A percentile compares a stretch with the other conserved stretches of the same genome.
These are phyloP conservation scores for Chaetophractus vellerosus DNA, from an alignment of 2,797 vertebrate genomes.

Conservation along the genomic window DNA sequence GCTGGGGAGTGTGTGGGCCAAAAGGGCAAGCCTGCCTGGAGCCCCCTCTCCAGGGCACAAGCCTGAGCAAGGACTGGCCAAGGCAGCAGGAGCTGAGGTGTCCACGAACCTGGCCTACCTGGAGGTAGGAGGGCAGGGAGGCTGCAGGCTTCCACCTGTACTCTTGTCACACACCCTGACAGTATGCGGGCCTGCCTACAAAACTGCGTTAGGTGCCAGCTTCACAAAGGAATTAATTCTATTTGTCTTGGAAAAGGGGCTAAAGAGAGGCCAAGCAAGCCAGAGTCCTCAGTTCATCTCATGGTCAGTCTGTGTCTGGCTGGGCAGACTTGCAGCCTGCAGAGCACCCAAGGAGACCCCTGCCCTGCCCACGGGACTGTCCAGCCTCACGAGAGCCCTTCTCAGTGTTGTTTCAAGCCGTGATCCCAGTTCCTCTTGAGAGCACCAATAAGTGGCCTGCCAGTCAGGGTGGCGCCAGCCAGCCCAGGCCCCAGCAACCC, in stretches of 20 bases:
- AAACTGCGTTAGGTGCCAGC: neutral
- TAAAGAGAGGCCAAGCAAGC: neutral
- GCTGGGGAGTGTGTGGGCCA: too few species aligned
- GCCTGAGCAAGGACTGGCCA: neutral
- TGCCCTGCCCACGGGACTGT: neutral
- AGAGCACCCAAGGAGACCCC: neutral
- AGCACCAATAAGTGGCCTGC: constrained; percentile 66
- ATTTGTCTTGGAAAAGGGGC: constrained; percentile 15
- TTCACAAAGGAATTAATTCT: neutral
- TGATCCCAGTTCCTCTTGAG: constrained; percentile 70
- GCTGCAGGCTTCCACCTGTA: neutral
- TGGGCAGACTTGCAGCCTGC: neutral
- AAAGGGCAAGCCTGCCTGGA: neutral
- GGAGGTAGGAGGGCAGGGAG: neutral
- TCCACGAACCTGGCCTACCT: neutral
- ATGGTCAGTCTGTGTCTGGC: neutral
- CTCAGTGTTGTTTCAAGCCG: constrained; percentile 81
- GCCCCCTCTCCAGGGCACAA: too few species aligned
- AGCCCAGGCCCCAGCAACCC: neutral
- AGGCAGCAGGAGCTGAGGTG: too few species aligned
- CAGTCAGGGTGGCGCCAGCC: constrained; percentile 78
- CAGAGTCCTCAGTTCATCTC: neutral
- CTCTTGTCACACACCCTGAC: neutral
- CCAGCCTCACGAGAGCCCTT: constrained; percentile 69
- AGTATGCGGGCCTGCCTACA: neutral